Base-by-base conservation (phyloP, 1,140 invertebrate species). In the Cryptotermes secundus region DNA sequence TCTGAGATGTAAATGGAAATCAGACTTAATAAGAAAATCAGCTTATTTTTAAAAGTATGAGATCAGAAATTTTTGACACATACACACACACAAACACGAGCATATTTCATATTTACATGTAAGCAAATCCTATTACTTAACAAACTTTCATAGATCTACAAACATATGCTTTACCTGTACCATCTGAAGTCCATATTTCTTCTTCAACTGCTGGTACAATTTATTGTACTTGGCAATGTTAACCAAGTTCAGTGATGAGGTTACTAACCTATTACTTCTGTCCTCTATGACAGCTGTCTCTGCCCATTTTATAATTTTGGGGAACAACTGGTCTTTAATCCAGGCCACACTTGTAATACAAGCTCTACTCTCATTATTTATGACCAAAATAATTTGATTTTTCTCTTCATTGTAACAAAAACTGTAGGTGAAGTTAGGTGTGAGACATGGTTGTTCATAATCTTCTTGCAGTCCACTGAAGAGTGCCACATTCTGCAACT, bases 121-220 rank as follows among this genome's bases (percentile, higher is more conserved):
- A 36, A 16, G 26, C 10, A 79, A n/a, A n/a, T n/a, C n/a, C n/a
- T n/a, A n/a, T n/a, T n/a, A n/a, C n/a, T n/a, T n/a, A n/a, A n/a
- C n/a, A n/a, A n/a, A n/a, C n/a, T n/a, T n/a, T n/a, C n/a, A n/a
- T n/a, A n/a, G n/a, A n/a, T n/a, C n/a, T n/a, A 35, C 7, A 80
- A 22, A 35, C 24, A 80, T 80, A 31, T 38, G 26, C 34, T 49
- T 82, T 34, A 85, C 95, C 91, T 94, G 89, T 34, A 95, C 92
- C 87, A 98, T 91, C 49, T 94, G 89, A 85, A 90, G 89, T 6
- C 94, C 95, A 92, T 98, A 97, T 88, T 95, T 97, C 2, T 90
- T 86, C 89, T 98, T 98, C 22, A 98, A 88, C 34, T 92, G 85
- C 86, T 94, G 93, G 89, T 98, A 98, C 38, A 95, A 90, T 53